These are phyloP conservation scores for Torymus auratus DNA, from an alignment of 2,888 invertebrate genomes.

Conservation along the genomic window DNA sequence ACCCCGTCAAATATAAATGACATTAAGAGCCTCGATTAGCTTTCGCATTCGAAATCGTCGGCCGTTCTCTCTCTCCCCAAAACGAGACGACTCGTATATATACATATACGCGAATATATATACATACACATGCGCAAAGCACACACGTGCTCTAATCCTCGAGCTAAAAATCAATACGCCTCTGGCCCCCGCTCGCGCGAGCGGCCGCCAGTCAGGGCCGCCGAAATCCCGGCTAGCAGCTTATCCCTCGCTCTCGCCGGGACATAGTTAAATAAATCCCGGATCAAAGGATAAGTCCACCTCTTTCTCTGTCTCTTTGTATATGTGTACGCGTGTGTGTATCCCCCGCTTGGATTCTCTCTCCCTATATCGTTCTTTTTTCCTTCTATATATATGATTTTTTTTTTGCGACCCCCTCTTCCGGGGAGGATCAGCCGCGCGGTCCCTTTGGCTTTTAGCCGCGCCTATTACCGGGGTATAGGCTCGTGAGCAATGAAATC, in stretches of 20 bases:
- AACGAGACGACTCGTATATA: conserved; percentile 3
- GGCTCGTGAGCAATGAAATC: too few relatives aligned
- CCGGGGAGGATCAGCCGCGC: too few relatives aligned
- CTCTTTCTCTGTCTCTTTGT: conserved; percentile 62
- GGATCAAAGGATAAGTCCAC: conserved; percentile 76
- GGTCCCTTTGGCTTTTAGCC: too few relatives aligned
- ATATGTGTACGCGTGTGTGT: conserved; percentile 25
- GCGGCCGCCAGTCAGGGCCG: conserved; percentile 42
- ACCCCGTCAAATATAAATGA: conserved; percentile 53
- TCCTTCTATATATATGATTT: background rate
- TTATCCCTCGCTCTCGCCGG: conserved; percentile 71
- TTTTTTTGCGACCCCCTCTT: too few relatives aligned
- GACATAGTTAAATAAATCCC: conserved; percentile 77
- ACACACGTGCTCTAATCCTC: conserved; percentile 72
- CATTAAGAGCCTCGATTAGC: conserved; percentile 49
- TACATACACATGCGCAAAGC: background rate
- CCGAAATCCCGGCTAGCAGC: conserved; percentile 73
- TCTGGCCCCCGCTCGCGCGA: conserved; percentile 49
- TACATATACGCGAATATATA: background rate
- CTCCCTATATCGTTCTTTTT: background rate
- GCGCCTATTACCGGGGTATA: too few relatives aligned
- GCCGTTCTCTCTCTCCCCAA: conserved; percentile 2
- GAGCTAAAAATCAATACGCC: conserved; percentile 76
- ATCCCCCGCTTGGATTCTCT: conserved; percentile 53
- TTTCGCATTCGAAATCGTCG: conserved; percentile 14